Conservation (phyloP, 2,888 invertebrate genomes). For the Caenorhabditis zanzibari region DNA sequence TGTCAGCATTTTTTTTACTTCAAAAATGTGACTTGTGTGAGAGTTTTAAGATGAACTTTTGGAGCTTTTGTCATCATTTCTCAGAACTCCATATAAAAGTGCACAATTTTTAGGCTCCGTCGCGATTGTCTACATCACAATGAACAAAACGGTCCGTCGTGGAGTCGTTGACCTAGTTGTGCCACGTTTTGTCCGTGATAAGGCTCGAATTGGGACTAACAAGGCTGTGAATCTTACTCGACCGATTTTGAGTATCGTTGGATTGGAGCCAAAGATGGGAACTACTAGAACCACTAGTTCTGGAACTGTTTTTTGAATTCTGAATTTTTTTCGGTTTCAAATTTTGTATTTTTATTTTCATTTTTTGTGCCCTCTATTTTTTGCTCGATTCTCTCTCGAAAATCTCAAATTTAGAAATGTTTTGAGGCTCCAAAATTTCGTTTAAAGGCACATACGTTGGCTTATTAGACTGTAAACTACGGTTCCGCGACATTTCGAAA, state of each 20-base stretch:
- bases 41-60: background rate
- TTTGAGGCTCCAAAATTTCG: too few species aligned
- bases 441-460: too few species aligned
- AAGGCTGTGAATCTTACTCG: background rate
- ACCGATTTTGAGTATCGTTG: slow-evolving; percentile 35
- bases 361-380: background rate
- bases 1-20: slow-evolving; percentile 17
- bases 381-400: too few species aligned
- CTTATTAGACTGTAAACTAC: too few species aligned
- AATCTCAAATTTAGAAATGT: too few species aligned
- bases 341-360: background rate
- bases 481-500: too few species aligned
- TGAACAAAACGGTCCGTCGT: slow-evolving; percentile 54
- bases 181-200: slow-evolving; percentile 33
- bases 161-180: slow-evolving; percentile 48
- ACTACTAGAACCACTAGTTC: slow-evolving; percentile 29
- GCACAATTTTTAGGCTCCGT: slow-evolving; percentile 40
- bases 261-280: slow-evolving; percentile 5
- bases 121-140: slow-evolving; percentile 58
- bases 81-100: background rate
- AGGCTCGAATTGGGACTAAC: slow-evolving; percentile 17
- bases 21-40: slow-evolving; percentile 6
- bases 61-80: background rate
- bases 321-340: background rate
- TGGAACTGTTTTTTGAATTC: slow-evolving; percentile 43